Evolutionary conservation across 2,113 vertebrate species (phyloP), one percentile per base, ranked within the genome.

Genomic region (Lycocorax pyrrhopterus): DNA sequence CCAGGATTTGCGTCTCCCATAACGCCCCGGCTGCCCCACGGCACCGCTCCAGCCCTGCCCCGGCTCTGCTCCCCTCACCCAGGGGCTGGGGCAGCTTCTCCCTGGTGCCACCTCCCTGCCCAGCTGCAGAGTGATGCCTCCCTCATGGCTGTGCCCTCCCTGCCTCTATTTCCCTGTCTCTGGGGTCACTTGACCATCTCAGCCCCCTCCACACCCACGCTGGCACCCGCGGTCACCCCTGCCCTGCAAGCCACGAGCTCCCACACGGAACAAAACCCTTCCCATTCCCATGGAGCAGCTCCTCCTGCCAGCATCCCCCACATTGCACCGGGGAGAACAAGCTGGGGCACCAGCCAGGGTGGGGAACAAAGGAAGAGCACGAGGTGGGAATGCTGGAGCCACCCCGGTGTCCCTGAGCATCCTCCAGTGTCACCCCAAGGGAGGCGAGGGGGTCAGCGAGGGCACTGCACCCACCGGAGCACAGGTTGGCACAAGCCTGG

Each of bases 241-340:
- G 55, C 55, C 95, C 83, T 21, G 19, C 52, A 46, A 55, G 52
- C 67, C 67, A 51, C 8, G 0, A 6, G 46, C 47, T 62, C 13
- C 49, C 49, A 49, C 78, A 2, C 0, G 6, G 18, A 55, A 35
- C 44, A 23, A 4, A 43, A 9, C 25, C 30, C 43, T 44, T 12
- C 29, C 44, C 66, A 3, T 37, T 13, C 47, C 84, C 89, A 7
- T 0, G 13, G 12, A 71, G 51, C n/a, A 2, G 60, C 60, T 73
- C 23, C 66, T 78, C 20, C 85, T 51, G 19, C 0, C 4, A 66
- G 55, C 46, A 72, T 10, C 83, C 15, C 51, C 43, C 29, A 3
- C 58, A 0, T 1, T 0, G 7, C 26, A 4, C 0, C 1, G 0
- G 56, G 32, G 9, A 47, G 21, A 43, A 5, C 0, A 1, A 81